Evolutionary conservation across 2,888 invertebrate species (phyloP).

Genomic region (Heliconius aoede): DNA sequence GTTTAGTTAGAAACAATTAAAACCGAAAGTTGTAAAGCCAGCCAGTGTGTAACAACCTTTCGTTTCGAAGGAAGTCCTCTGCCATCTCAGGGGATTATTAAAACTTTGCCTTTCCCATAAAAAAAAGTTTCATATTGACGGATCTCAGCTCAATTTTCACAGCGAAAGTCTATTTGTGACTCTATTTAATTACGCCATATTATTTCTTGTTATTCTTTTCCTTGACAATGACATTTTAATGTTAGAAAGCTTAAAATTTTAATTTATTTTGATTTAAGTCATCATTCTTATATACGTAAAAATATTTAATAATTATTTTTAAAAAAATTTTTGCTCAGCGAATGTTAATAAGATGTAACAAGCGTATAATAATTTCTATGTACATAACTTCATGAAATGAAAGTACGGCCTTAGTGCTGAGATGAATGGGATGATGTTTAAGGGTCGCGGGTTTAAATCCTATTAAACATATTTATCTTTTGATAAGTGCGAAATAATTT

Average conservation of each 20-base stretch:
- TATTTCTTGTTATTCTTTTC: background rate
- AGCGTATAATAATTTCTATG: too few relatives aligned
- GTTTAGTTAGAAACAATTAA: background rate
- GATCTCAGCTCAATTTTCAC: conserved; percentile 43
- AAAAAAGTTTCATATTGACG: conserved; percentile 54
- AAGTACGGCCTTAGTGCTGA: too few relatives aligned
- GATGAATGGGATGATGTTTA: too few relatives aligned
- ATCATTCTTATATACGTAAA: too few relatives aligned
- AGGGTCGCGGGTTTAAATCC: too few relatives aligned
- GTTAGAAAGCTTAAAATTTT: background rate
- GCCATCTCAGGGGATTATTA: conserved; percentile 67
- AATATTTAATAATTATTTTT: too few relatives aligned
- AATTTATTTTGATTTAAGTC: too few relatives aligned
- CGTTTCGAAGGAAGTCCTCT: conserved; percentile 55
- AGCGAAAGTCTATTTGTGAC: conserved; percentile 4
- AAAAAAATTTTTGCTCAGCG: too few relatives aligned
- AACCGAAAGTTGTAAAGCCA: conserved; percentile 44
- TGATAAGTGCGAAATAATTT: too few relatives aligned
- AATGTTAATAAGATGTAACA: too few relatives aligned
- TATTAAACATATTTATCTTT: too few relatives aligned
- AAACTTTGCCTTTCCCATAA: conserved; percentile 68
- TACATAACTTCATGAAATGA: too few relatives aligned
- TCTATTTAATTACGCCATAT: conserved; percentile 9
- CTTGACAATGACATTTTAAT: background rate
- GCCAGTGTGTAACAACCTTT: conserved; percentile 54